Evolutionary conservation across 2,797 vertebrate genomes (phyloP).

Genomic region (Falco novaeseelandiae): DNA sequence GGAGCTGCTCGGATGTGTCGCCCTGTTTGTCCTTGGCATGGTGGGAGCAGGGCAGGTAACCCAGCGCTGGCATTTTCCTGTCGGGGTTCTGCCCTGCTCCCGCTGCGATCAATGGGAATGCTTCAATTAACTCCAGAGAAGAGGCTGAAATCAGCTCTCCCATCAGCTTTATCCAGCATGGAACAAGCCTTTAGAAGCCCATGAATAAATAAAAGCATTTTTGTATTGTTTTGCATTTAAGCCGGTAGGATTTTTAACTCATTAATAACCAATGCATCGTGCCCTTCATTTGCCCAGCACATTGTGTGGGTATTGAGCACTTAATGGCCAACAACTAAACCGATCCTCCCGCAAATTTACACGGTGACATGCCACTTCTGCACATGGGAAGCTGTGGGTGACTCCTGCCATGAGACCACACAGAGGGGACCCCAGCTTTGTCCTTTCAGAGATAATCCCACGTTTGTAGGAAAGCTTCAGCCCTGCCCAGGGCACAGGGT

Average conservation of each 20-base stretch:
- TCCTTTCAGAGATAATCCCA: background rate
- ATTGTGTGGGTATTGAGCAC: accelerated
- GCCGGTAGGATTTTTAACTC: background rate
- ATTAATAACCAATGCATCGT: accelerated
- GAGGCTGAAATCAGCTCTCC: background rate
- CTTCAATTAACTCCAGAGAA: background rate
- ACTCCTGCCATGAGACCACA: background rate
- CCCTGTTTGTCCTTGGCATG: background rate
- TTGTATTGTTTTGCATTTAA: background rate
- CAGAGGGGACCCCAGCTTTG: background rate
- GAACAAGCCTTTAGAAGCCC: background rate
- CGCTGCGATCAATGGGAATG: background rate
- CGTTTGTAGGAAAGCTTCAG: background rate
- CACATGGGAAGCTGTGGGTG: background rate
- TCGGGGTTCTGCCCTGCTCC: background rate
- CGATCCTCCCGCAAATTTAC: background rate
- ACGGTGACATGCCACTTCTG: background rate
- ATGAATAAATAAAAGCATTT: background rate
- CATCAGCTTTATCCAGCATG: background rate
- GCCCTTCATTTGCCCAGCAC: background rate
- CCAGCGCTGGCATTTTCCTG: background rate
- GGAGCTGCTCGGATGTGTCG: accelerated
- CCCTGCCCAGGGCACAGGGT: background rate
- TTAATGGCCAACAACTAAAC: background rate
- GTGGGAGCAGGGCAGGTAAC: background rate